Base-by-base conservation (phyloP, 2,797 vertebrate species). In the Hylomyscus alleni region DNA sequence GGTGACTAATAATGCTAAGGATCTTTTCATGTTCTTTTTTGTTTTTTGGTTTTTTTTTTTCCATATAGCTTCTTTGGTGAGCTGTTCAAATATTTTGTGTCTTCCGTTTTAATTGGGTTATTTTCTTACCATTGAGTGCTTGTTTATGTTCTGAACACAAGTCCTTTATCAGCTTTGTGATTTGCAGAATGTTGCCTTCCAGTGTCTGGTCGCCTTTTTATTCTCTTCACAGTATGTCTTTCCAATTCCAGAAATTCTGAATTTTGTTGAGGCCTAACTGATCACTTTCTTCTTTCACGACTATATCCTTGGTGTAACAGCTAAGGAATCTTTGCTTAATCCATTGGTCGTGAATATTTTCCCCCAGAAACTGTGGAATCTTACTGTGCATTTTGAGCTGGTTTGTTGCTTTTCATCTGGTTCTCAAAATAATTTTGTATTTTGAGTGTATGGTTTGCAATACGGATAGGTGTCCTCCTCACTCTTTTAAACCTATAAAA, bases 201-300 rank as follows among this genome's bases (percentile, higher is more conserved):
- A 15, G 31, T 87, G 44, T 95, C 11, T 83, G 58, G 29, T 31
- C 0, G 1, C n/a, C 34, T 92, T 95, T 83, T 62, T n/a, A 40
- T 67, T 80, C n/a, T 93, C 34, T 88, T 44, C 52, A 37, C 22
- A 31, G 65, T 31, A n/a, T 20, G 24, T 31, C 85, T 73, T 73
- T 73, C n/a, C 10, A 86, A 73, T 20, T 86, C 58, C 4, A 22
- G 60, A 89, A 86, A 44, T 93, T 78, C 58, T 82, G 83, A 77
- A 89, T 94, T 95, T 96, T 77, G 40, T 77, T 65, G 80, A 96
- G n/a, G 19, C 56, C 86, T 58, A 77, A 67, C 52, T 89, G 87
- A 84, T 58, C 19, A 44, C 29, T 92, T 82, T 96, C 31, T 89
- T 91, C 26, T 88, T 93, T 93, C 52, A 82, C 47, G 24, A 69